These are phyloP conservation scores for Drosophila pseudoananassae DNA, from an alignment of 1,140 invertebrate genomes.

Conservation along the genomic window DNA sequence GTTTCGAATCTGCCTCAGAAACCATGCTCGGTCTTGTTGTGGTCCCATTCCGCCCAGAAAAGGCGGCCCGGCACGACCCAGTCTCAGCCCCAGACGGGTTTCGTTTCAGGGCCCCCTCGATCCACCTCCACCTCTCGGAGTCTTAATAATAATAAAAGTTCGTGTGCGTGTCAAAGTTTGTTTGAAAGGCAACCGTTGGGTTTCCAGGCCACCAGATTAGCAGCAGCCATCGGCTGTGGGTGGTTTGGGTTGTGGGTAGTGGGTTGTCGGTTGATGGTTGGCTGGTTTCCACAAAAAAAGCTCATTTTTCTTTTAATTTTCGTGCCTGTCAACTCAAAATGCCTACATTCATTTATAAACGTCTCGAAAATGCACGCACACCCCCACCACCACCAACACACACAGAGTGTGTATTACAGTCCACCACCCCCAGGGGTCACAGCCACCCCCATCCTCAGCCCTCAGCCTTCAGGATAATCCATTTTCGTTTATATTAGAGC, in stretches of 20 bases:
- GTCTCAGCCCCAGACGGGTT: constrained; percentile 31
- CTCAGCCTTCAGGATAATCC: constrained; percentile 69
- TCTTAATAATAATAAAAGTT: constrained; percentile 80
- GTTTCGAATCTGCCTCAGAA: constrained; percentile 26
- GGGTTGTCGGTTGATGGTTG: constrained; percentile 11
- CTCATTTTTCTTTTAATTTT: constrained; percentile 84
- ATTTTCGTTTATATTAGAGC: constrained; percentile 72
- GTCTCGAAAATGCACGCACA: constrained; percentile 61
- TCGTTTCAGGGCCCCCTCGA: constrained; percentile 3
- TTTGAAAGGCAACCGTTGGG: constrained; percentile 74
- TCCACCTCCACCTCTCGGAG: constrained; percentile 1
- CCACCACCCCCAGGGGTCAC: neutral
- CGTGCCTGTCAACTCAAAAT: constrained; percentile 83
- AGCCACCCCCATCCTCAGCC: neutral
- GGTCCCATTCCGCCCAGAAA: constrained; percentile 33
- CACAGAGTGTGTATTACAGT: constrained; percentile 23
- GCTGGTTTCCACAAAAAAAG: constrained; percentile 44
- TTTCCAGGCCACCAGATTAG: constrained; percentile 63
- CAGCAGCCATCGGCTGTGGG: constrained; percentile 45
- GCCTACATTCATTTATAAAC: constrained; percentile 83
- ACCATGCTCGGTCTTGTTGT: constrained; percentile 1
- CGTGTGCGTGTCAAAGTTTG: constrained; percentile 82
- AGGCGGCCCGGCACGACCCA: constrained; percentile 40
- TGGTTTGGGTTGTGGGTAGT: constrained; percentile 10
- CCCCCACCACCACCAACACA: constrained; percentile 1